These are phyloP conservation scores for Vombatus ursinus DNA, from an alignment of 2,113 vertebrate genomes.

Conservation along the genomic window DNA sequence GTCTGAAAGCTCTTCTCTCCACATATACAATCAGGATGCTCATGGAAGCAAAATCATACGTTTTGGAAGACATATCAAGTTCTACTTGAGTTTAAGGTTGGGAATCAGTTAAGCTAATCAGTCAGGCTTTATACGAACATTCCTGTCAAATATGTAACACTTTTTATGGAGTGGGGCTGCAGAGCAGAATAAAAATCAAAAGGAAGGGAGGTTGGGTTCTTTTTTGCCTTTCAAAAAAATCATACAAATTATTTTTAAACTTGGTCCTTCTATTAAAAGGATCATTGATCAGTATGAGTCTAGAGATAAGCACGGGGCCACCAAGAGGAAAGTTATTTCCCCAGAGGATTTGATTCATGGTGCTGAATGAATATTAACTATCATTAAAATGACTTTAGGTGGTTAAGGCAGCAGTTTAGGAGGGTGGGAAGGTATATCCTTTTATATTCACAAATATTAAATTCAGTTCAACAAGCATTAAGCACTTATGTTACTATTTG, in stretches of 20 bases:
- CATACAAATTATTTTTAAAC: constrained; percentile 24
- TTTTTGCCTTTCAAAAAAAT: not conserved
- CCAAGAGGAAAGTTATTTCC: constrained; percentile 23
- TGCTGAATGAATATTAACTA: constrained; percentile 16
- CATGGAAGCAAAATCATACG: not conserved
- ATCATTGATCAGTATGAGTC: not conserved
- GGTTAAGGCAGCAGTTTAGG: not conserved
- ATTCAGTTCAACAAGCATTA: not conserved
- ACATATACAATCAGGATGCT: not conserved
- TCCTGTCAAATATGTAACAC: not conserved
- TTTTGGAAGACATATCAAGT: not conserved
- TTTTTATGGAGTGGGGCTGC: not conserved
- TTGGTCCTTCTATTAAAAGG: constrained; percentile 17
- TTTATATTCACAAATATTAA: constrained; percentile 20
- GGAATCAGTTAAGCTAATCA: not conserved
- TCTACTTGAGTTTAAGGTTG: not conserved
- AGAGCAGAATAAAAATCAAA: not conserved
- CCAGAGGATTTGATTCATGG: not conserved
- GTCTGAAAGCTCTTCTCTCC: not conserved
- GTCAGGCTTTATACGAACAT: not conserved
- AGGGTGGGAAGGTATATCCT: not conserved
- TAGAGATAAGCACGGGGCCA: not conserved
- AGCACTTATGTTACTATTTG: not conserved
- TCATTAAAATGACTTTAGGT: not conserved
- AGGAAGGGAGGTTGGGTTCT: not conserved